Evolutionary conservation across 2,888 invertebrate genomes (phyloP).

Genomic region (Drosophila meridiana): DNA sequence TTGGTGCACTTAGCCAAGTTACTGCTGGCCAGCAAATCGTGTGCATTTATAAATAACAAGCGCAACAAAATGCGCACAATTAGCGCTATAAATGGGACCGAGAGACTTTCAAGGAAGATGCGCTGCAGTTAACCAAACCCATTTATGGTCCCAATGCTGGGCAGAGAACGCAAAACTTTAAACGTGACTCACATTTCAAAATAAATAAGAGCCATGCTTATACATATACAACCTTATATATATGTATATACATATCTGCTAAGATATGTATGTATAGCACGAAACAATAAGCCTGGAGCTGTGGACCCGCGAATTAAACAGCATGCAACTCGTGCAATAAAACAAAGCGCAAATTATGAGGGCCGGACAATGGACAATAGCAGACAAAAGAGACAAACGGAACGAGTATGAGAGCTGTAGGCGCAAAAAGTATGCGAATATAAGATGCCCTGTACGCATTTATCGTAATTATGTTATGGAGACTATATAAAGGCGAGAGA

Average conservation of each 20-base stretch:
- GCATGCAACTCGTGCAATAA: slow-evolving; percentile 67
- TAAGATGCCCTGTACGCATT: slow-evolving; percentile 6
- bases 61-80: slow-evolving; percentile 75
- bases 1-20: slow-evolving; percentile 22
- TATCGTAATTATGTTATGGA: not conserved
- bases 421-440: slow-evolving; percentile 1
- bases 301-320: slow-evolving; percentile 60
- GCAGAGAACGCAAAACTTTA: slow-evolving; percentile 63
- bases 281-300: slow-evolving; percentile 33
- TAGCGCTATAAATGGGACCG: slow-evolving; percentile 72
- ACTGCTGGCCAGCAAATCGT: slow-evolving; percentile 38
- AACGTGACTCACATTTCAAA: slow-evolving; percentile 77
- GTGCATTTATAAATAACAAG: slow-evolving; percentile 72
- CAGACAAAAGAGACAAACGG: slow-evolving; percentile 34
- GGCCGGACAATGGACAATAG: slow-evolving; percentile 48
- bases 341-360: slow-evolving; percentile 78
- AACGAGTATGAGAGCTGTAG: not conserved
- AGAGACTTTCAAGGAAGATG: slow-evolving; percentile 39
- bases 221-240: not conserved
- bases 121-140: slow-evolving; percentile 39
- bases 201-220: slow-evolving; percentile 19
- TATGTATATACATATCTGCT: slow-evolving; percentile 1
- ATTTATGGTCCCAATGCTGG: slow-evolving; percentile 64
- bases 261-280: slow-evolving; percentile 14
- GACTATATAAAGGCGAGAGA: not conserved